Evolutionary conservation across 2,113 vertebrate species (phyloP).

Genomic region (Montifringilla adamsi): DNA sequence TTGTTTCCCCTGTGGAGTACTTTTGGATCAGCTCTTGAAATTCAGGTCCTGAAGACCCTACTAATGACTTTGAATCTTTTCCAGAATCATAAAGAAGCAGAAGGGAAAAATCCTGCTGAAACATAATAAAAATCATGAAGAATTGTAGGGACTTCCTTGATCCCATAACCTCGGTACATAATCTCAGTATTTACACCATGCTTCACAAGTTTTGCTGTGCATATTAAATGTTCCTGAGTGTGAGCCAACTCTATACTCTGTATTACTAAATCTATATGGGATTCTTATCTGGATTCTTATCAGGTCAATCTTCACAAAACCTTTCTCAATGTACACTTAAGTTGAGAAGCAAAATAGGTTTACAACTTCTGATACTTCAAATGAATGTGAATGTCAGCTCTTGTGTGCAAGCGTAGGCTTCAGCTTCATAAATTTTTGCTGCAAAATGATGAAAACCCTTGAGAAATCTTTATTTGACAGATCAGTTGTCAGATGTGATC

Average conservation of each 20-base stretch:
- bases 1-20: fast-evolving
- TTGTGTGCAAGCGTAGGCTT: neutral
- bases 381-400: neutral
- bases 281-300: neutral
- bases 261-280: neutral
- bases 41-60: neutral
- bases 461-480: neutral
- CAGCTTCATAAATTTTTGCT: neutral
- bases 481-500: neutral
- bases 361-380: neutral
- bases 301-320: neutral
- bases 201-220: neutral
- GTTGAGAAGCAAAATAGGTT: neutral
- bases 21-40: neutral
- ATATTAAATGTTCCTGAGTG: neutral
- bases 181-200: neutral
- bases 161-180: neutral
- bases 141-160: neutral
- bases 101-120: neutral
- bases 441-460: neutral
- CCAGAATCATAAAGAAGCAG: neutral
- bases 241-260: neutral
- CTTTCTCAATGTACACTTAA: neutral
- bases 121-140: neutral
- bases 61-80: neutral